Evolutionary conservation across 2,888 invertebrate genomes (phyloP).

Genomic region (Xestia c-nigrum): DNA sequence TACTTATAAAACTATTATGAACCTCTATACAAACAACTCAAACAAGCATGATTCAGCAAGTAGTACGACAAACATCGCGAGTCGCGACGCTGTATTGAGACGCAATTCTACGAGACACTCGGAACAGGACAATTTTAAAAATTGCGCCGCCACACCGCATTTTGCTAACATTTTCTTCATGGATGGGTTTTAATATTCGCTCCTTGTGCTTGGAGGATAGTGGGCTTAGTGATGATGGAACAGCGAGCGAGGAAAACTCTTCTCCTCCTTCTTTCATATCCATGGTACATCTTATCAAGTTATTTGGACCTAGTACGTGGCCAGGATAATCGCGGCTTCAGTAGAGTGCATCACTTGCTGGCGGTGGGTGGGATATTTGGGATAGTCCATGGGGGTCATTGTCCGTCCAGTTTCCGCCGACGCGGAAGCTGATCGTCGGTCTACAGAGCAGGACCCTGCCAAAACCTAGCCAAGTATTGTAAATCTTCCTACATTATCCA

Average conservation of each 20-base stretch:
- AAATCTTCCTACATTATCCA: too few species aligned
- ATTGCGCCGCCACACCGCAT: conserved; percentile 67
- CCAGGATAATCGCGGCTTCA: background rate
- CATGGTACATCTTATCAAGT: background rate
- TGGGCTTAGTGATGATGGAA: conserved; percentile 33
- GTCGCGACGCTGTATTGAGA: conserved; percentile 38
- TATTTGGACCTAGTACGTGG: background rate
- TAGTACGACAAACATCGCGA: conserved; percentile 37
- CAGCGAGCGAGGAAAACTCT: conserved; percentile 21
- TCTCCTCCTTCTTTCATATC: background rate
- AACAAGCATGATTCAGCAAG: conserved; percentile 7
- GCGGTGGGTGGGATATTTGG: background rate
- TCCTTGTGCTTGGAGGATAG: conserved; percentile 60
- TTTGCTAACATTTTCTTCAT: conserved; percentile 70
- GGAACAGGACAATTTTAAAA: conserved; percentile 69
- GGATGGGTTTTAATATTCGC: conserved; percentile 76
- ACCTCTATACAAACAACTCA: conserved; percentile 8
- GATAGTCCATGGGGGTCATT: background rate
- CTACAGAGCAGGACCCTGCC: too few species aligned
- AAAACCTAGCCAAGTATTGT: too few species aligned
- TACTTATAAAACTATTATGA: conserved; percentile 24
- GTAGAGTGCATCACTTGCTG: background rate
- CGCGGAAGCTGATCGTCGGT: too few species aligned
- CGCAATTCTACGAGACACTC: conserved; percentile 47
- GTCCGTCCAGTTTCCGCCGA: too few species aligned